A percentile compares a stretch with the other conserved stretches of the same genome.
Evolutionary conservation across 2,113 vertebrate species (phyloP).

Genomic region (Dryoscopus gambensis): DNA sequence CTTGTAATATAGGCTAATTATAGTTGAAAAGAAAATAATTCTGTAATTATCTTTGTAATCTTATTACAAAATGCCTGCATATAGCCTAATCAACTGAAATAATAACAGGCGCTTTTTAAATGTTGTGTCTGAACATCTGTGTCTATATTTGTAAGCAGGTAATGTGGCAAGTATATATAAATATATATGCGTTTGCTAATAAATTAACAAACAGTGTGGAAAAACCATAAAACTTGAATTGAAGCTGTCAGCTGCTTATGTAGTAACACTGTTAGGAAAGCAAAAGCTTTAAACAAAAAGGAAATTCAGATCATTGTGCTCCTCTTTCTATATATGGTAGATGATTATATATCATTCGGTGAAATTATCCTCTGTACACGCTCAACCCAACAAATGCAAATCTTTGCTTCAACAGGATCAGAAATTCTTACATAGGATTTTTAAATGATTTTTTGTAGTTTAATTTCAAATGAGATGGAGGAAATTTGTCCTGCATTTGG

Average conservation of each 20-base stretch:
- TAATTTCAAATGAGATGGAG: background rate
- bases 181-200: background rate
- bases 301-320: background rate
- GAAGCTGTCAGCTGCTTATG: background rate
- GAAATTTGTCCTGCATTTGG: background rate
- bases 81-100: background rate
- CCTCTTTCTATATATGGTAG: background rate
- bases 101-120: background rate
- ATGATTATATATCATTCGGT: background rate
- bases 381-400: background rate
- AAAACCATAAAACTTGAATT: background rate
- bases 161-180: background rate
- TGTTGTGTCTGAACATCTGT: background rate
- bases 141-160: background rate
- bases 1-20: slow-evolving; percentile 28
- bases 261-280: background rate
- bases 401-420: background rate
- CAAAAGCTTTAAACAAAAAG: background rate
- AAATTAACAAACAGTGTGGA: background rate
- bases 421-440: background rate
- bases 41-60: slow-evolving; percentile 20
- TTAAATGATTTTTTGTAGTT: background rate
- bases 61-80: background rate
- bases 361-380: background rate
- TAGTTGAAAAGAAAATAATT: slow-evolving; percentile 29